Conservation (phyloP, 2,888 invertebrate species). For the Agonopterix arenella region DNA sequence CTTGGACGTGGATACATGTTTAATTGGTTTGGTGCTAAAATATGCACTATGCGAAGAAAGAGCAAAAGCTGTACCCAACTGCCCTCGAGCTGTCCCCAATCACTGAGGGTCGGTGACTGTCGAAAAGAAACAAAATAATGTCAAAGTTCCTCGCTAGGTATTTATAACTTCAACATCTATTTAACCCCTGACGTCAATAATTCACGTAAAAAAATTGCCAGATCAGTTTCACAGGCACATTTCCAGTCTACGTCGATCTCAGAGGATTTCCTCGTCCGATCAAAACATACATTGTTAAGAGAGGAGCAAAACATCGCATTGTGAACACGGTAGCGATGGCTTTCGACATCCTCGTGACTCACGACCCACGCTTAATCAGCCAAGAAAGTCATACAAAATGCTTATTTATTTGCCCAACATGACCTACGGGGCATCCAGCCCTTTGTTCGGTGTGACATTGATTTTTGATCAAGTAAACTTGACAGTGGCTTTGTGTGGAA, state of each 20-base stretch:
- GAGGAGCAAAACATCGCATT: conserved; percentile 12
- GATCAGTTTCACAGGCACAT: background rate
- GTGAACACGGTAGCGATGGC: conserved; percentile 50
- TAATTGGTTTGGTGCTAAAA: no score
- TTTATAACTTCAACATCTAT: no score
- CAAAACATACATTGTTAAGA: conserved; percentile 3
- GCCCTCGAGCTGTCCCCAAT: no score
- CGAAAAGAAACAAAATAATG: no score
- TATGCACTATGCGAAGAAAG: no score
- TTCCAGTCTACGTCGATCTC: background rate
- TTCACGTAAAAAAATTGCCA: no score
- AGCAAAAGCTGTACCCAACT: no score
- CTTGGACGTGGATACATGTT: no score
- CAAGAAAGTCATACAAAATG: conserved; percentile 62
- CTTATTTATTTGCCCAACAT: conserved; percentile 63
- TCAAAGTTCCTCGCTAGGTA: no score
- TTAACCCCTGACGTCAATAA: no score
- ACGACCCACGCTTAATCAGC: conserved; percentile 59
- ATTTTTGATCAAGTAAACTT: conserved; percentile 10
- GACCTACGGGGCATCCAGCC: conserved; percentile 33
- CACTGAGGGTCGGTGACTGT: no score
- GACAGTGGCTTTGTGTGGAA: no score
- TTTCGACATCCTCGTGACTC: conserved; percentile 67
- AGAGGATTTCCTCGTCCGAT: conserved; percentile 3
- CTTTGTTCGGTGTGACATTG: conserved; percentile 37